These are phyloP conservation scores for Dinoponera quadriceps DNA, from an alignment of 1,140 invertebrate genomes.

Conservation along the genomic window DNA sequence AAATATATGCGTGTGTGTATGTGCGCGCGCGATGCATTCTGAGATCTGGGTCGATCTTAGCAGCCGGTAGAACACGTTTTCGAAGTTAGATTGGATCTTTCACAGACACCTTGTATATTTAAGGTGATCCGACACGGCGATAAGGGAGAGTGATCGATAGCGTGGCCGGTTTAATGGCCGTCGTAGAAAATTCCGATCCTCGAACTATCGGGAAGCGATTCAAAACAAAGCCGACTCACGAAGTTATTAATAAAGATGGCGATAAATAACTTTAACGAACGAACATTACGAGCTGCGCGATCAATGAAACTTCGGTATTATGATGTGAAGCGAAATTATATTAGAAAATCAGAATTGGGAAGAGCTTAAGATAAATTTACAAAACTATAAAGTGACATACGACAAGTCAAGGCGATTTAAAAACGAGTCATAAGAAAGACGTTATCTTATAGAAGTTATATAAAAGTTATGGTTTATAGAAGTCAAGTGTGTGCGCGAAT, in stretches of 20 bases:
- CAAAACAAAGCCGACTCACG: slow-evolving; percentile 15
- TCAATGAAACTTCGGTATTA: not conserved
- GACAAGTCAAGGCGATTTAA: no score
- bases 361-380: not conserved
- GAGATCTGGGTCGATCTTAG: slow-evolving; percentile 39
- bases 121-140: slow-evolving; percentile 67
- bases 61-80: slow-evolving; percentile 42
- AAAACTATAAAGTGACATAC: no score
- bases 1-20: slow-evolving; percentile 33
- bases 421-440: no score
- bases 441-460: no score
- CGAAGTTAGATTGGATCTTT: slow-evolving; percentile 40
- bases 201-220: slow-evolving; percentile 15
- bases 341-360: not conserved
- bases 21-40: slow-evolving; percentile 19
- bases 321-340: not conserved
- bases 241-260: slow-evolving; percentile 30
- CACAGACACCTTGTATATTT: slow-evolving; percentile 65
- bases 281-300: not conserved
- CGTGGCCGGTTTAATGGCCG: slow-evolving; percentile 59
- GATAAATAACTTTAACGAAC: not conserved
- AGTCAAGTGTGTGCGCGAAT: no score
- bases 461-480: no score
- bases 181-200: slow-evolving; percentile 53
- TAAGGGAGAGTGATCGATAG: slow-evolving; percentile 70